These are phyloP conservation scores for Microctonus aethiopoides DNA, from an alignment of 2,888 invertebrate genomes.

Conservation along the genomic window DNA sequence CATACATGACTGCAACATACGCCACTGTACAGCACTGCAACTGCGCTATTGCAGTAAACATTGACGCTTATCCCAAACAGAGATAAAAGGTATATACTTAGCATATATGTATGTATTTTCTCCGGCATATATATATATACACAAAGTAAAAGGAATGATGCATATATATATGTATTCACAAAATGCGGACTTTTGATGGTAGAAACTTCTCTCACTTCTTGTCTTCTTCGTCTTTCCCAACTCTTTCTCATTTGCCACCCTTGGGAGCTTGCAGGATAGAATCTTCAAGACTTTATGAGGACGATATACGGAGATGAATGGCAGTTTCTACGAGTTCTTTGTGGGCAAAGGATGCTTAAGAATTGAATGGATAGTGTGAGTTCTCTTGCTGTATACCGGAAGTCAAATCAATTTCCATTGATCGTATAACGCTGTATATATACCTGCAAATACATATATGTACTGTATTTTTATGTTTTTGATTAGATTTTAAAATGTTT, in stretches of 20 bases:
- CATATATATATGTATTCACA: neutral
- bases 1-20: neutral
- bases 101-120: neutral
- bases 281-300: constrained; percentile 10
- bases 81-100: neutral
- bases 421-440: no score
- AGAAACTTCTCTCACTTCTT: neutral
- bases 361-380: neutral
- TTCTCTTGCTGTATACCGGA: neutral
- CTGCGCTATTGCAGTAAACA: neutral
- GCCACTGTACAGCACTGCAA: neutral
- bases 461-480: neutral
- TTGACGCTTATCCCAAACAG: neutral
- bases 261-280: neutral
- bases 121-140: no score
- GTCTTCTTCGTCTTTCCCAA: neutral
- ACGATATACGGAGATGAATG: constrained; percentile 9
- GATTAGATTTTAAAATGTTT: neutral
- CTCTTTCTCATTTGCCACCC: neutral
- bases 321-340: constrained; percentile 12
- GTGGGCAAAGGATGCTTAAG: neutral
- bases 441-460: neutral
- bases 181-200: neutral
- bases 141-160: neutral
- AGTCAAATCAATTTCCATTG: constrained; percentile 21